Evolutionary conservation across 2,797 vertebrate species (phyloP), one percentile per base, ranked within the genome.

Genomic region (Ceryle rudis): DNA sequence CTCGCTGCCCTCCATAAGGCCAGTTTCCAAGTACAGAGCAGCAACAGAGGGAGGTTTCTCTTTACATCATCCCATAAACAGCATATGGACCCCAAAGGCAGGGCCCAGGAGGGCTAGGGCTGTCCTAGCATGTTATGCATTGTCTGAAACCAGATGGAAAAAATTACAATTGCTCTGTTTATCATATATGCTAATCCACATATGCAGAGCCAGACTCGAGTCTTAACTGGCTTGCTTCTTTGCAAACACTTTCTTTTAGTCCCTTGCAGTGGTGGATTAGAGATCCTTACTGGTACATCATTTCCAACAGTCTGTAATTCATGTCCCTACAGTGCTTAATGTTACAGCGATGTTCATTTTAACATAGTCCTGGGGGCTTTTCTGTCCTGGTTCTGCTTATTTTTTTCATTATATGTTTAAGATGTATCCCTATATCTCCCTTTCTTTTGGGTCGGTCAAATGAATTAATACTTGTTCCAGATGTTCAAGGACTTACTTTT

Each of bases 61-160:
- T 84, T 90, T 94, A 86, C 75, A 49, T 94, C 87, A 93, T 88
- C 47, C 46, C 3, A 1, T 87, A 84, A 90, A 83, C n/a, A 93
- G 62, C 42, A 64, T 70, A 55, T 52, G 83, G 70, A 84, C 47
- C 66, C 78, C 78, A 90, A 95, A 93, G 80, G 58, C 77, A 73
- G 66, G 58, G 55, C 78, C 66, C 65, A n/a, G 77, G 35, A 86
- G 41, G 74, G 65, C 46, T 35, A 81, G 62, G n/a, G 35, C 80
- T 94, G 75, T 93, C 58, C 73, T 70, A 29, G 55, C n/a, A 79
- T 79, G 69, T 94, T 92, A 73, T 60, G 18, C 28, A 14, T 78
- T 90, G 66, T 81, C 33, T 95, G 83, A 95, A 12, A 79, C 64
- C 88, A 91, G 81, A 86, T 90, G 95, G 82, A 96, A 89, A 64